Percentiles rank a stretch among this genome's conserved stretches.
Conservation (phyloP, 2,113 vertebrate species). For the Anas platyrhynchos region DNA sequence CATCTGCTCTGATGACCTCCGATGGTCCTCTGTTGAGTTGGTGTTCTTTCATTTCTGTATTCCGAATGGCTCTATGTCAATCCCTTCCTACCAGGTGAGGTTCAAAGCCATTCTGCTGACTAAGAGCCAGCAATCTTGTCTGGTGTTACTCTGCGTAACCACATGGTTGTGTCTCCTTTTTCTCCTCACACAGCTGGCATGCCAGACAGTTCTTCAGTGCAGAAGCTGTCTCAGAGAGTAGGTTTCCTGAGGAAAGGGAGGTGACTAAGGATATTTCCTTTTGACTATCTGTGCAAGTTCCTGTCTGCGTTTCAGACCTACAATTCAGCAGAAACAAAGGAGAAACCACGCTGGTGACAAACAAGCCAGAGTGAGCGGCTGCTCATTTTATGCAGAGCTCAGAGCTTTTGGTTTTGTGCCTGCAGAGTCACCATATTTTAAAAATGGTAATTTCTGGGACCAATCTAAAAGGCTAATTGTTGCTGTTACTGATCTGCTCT, state of each 20-base stretch:
- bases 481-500: conserved; percentile 61
- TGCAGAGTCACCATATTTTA: conserved; percentile 55
- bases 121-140: neutral
- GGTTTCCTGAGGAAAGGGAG: neutral
- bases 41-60: neutral
- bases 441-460: conserved; percentile 55
- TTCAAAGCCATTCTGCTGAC: neutral
- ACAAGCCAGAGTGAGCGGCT: neutral
- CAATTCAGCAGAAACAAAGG: conserved; percentile 17
- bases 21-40: neutral
- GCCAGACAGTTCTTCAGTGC: neutral
- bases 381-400: conserved; percentile 36
- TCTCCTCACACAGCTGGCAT: neutral
- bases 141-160: neutral
- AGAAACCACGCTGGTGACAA: neutral
- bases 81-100: neutral
- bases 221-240: neutral
- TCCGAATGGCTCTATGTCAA: fast-evolving
- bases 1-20: neutral
- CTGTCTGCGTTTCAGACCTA: conserved; percentile 8
- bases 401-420: conserved; percentile 26
- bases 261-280: neutral
- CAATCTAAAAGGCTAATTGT: conserved; percentile 60
- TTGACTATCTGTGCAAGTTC: neutral
- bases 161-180: fast-evolving